Evolutionary conservation across 2,888 invertebrate species (phyloP), one percentile per base, ranked within the genome.

Genomic region (Copidosoma aretas): DNA sequence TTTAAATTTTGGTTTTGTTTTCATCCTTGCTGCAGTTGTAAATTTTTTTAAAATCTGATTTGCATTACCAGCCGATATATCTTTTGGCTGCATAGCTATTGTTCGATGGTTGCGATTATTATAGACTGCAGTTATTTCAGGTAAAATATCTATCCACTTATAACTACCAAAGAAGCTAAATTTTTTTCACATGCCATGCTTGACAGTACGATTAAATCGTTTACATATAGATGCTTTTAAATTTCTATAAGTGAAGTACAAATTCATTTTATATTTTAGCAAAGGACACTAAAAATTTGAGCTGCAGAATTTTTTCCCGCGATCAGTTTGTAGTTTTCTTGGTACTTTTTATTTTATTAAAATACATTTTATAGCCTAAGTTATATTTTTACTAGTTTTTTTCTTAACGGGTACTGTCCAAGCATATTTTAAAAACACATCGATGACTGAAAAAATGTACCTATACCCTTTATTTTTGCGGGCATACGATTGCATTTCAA

Each of bases 381-480:
- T 70, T 10, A 80, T 77, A 68, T 78, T 75, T 51, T 60, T 46
- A 21, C 73, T 79, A 60, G n/a, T 71, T 61, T 71, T 74, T 1
- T 25, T 60, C 41, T 71, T 74, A 1, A 70, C 17, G 10, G 71
- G 71, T 14, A 71, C 60, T 51, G 72, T 67, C 68, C 70, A 83
- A 4, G 79, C 77, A 75, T 73, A 83, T 75, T 84, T 84, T 0
- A 80, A 82, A 74, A 83, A 83, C 25, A 75, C 72, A 74, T 84
- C 81, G 52, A 82, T 84, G 19, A 81, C 75, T 17, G 78, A 77
- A 52, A 83, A 69, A 46, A 84, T 72, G 67, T 77, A 82, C 64
- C 78, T 77, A 70, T 75, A 32, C 10, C 32, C 56, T n/a, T 56
- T 32, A 32, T 56, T 56, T 5, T 32, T 12, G 1, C 19, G 2